A percentile compares a stretch with the other conserved stretches of the same genome.
Conservation (phyloP, 2,113 vertebrate genomes). For the Hymenochirus boettgeri region DNA sequence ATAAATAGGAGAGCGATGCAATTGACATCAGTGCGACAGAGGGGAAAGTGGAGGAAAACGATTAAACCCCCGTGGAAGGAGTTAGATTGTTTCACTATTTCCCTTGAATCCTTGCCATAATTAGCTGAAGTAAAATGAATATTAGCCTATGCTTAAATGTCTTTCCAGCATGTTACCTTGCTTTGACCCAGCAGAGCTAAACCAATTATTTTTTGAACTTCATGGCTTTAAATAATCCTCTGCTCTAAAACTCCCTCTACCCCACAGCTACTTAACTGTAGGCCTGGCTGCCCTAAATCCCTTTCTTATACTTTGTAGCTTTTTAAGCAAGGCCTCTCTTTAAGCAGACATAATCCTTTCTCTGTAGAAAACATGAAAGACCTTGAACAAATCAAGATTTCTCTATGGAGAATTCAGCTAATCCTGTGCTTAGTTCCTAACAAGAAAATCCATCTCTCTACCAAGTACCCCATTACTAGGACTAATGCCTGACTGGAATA, state of each 20-base stretch:
- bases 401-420: constrained; percentile 84
- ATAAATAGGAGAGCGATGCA: neutral
- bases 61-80: constrained; percentile 35
- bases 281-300: constrained; percentile 76
- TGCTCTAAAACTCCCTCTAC: constrained; percentile 76
- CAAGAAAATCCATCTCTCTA: constrained; percentile 80
- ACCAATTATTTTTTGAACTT: constrained; percentile 83
- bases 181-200: constrained; percentile 77
- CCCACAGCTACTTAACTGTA: constrained; percentile 76
- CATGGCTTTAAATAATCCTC: constrained; percentile 83
- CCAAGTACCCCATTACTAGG: constrained; percentile 78
- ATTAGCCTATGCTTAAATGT: constrained; percentile 76
- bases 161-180: constrained; percentile 62
- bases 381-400: constrained; percentile 86
- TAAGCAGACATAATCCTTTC: constrained; percentile 84
- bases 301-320: constrained; percentile 83
- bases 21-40: neutral
- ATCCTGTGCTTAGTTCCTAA: constrained; percentile 83
- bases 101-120: constrained; percentile 63
- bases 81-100: constrained; percentile 27
- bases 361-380: constrained; percentile 88
- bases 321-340: constrained; percentile 76
- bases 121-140: constrained; percentile 75
- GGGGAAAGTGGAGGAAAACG: constrained; percentile 3
- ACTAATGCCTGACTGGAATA: constrained; percentile 84